Evolutionary conservation across 2,888 invertebrate species (phyloP).

Genomic region (Drosophila parthenogenetica): DNA sequence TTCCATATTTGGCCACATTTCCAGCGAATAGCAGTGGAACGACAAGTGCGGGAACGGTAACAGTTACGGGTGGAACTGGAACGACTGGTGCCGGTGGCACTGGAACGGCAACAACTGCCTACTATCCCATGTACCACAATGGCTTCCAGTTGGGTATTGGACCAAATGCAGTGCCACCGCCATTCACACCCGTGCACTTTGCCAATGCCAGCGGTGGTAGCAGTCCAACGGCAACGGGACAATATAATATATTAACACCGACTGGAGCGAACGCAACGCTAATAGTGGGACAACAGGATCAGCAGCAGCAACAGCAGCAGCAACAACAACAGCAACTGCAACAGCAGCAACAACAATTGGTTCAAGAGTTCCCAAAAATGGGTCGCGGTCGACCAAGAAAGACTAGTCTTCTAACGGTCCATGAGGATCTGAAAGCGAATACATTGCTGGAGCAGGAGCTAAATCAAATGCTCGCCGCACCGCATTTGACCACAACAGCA

Average conservation of each 20-base stretch:
- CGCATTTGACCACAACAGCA: conserved; percentile 46
- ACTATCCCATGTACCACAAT: conserved; percentile 85
- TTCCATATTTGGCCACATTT: conserved; percentile 84
- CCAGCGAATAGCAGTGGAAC: conserved; percentile 62
- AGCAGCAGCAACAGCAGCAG: conserved; percentile 68
- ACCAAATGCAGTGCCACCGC: conserved; percentile 84
- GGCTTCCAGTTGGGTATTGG: conserved; percentile 84
- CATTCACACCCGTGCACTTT: conserved; percentile 85
- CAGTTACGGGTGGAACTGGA: conserved; percentile 57
- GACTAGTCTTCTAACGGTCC: conserved; percentile 49
- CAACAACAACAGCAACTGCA: conserved; percentile 66
- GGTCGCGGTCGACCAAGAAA: conserved; percentile 85
- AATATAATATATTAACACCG: conserved; percentile 61
- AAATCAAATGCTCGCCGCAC: conserved; percentile 82
- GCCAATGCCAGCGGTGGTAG: conserved; percentile 70
- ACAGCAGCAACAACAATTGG: conserved; percentile 70
- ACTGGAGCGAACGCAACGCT: conserved; percentile 65
- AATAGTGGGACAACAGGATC: conserved; percentile 78
- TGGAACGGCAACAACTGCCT: conserved; percentile 70
- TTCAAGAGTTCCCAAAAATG: conserved; percentile 84
- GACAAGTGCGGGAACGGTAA: conserved; percentile 65
- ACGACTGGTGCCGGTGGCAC: conserved; percentile 43
- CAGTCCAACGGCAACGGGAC: conserved; percentile 60
- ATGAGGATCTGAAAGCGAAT: conserved; percentile 82
- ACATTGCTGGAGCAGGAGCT: conserved; percentile 84